A percentile compares a stretch with the other conserved stretches of the same genome.
Evolutionary conservation across 2,888 invertebrate species (phyloP).

Genomic region (Cinara cedri): DNA sequence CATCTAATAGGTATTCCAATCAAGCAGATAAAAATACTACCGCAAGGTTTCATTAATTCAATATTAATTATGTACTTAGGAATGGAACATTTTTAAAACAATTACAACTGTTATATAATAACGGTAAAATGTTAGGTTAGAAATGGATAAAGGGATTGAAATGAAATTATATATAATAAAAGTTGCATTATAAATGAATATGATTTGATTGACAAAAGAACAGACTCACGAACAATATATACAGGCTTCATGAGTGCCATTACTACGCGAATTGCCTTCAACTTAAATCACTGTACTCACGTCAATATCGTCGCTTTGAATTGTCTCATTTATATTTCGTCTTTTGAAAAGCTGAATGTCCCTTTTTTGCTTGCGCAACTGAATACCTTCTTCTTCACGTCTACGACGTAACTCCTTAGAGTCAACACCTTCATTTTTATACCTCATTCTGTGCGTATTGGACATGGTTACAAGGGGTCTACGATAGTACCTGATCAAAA

Average conservation of each 20-base stretch:
- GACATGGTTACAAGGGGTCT: slow-evolving; percentile 68
- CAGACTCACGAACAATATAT: too few species aligned
- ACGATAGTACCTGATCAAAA: neutral
- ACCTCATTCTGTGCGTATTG: slow-evolving; percentile 84
- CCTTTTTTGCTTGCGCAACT: slow-evolving; percentile 91
- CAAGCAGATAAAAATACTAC: neutral
- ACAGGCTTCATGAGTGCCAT: too few species aligned
- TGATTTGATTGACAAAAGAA: too few species aligned
- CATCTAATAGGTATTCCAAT: neutral
- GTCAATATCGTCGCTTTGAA: slow-evolving; percentile 57
- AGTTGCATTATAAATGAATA: neutral
- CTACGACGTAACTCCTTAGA: slow-evolving; percentile 89
- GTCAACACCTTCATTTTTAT: slow-evolving; percentile 92
- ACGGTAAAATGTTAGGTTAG: neutral
- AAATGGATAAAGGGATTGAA: neutral
- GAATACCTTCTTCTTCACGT: slow-evolving; percentile 95
- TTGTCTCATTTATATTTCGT: slow-evolving; percentile 73
- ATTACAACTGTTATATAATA: too few species aligned
- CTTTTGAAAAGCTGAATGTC: slow-evolving; percentile 93
- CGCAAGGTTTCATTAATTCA: slow-evolving; percentile 25
- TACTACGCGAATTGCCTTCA: neutral
- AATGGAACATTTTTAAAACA: neutral
- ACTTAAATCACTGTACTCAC: slow-evolving; percentile 32
- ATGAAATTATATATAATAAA: neutral
- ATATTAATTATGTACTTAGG: neutral